Evolutionary conservation across 2,113 vertebrate genomes (phyloP).

Genomic region (Ondatra zibethicus): DNA sequence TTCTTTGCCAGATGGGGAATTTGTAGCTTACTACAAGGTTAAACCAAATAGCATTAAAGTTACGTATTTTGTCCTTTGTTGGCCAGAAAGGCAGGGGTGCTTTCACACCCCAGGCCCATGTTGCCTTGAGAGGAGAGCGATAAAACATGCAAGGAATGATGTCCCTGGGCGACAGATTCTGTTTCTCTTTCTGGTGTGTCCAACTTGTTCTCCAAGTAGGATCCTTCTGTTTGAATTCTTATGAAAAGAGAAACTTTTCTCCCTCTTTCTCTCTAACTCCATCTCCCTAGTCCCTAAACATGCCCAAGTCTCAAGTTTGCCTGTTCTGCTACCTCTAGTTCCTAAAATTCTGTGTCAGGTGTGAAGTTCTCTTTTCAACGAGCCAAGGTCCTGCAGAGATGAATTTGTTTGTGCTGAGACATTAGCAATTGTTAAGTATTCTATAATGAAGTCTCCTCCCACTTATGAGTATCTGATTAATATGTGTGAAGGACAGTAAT

Average conservation of each 20-base stretch:
- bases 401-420: too few species aligned
- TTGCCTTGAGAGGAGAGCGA: neutral
- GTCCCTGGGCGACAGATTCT: neutral
- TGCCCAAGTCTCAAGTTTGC: neutral
- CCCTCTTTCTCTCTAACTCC: neutral
- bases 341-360: neutral
- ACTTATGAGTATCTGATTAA: neutral
- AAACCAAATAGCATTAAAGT: neutral
- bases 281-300: neutral
- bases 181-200: neutral
- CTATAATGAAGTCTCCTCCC: neutral
- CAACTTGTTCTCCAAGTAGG: neutral
- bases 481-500: neutral
- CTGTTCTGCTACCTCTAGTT: neutral
- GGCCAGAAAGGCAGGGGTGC: neutral
- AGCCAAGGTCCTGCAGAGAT: neutral
- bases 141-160: neutral
- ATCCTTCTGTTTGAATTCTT: neutral
- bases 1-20: neutral
- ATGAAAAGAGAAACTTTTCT: neutral
- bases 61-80: neutral
- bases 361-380: neutral
- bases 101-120: neutral
- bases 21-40: neutral
- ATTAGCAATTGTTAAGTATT: neutral